phyloP scores from a whole-genome alignment of 2,797 vertebrate species.

The Dipus sagitta region DNA sequence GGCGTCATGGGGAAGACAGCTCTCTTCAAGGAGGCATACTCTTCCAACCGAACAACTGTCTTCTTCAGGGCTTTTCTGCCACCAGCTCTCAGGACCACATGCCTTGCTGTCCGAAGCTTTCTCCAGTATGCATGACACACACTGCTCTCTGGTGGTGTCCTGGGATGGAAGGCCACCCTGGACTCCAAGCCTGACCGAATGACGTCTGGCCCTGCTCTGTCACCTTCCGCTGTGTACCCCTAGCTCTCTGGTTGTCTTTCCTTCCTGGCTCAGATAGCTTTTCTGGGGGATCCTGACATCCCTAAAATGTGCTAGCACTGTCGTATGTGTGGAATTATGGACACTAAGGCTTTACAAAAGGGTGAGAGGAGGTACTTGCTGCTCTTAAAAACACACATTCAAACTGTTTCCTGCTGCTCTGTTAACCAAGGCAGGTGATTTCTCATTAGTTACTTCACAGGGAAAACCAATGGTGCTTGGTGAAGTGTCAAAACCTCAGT shows the following conservation, averaged over 20 bases:
- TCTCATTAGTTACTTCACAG: conserved; percentile 56
- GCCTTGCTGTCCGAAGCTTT: background rate
- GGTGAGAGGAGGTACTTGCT: background rate
- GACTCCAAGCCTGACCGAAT: no score
- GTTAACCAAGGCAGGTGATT: conserved; percentile 68
- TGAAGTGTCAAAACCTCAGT: conserved; percentile 76
- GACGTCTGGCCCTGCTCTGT: background rate
- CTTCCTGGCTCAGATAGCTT: background rate
- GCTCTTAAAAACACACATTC: conserved; percentile 60
- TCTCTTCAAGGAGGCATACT: conserved; percentile 40
- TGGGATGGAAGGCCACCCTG: background rate
- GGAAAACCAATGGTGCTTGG: conserved; percentile 36
- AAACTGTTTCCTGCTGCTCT: conserved; percentile 70
- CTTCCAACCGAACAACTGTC: background rate
- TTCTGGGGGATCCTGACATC: background rate
- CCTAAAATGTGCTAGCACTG: background rate
- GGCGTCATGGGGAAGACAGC: background rate
- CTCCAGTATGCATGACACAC: rapidly evolving
- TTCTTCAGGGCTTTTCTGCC: background rate
- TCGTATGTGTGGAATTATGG: background rate
- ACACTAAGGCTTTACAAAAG: background rate
- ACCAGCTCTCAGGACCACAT: background rate
- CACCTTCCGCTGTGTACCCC: background rate
- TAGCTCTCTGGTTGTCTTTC: background rate
- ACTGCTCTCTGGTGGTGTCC: conserved; percentile 31